Percentiles rank a stretch among this genome's conserved stretches.
Conservation (phyloP, 1,140 invertebrate genomes). For the Aphelenchoides besseyi region DNA sequence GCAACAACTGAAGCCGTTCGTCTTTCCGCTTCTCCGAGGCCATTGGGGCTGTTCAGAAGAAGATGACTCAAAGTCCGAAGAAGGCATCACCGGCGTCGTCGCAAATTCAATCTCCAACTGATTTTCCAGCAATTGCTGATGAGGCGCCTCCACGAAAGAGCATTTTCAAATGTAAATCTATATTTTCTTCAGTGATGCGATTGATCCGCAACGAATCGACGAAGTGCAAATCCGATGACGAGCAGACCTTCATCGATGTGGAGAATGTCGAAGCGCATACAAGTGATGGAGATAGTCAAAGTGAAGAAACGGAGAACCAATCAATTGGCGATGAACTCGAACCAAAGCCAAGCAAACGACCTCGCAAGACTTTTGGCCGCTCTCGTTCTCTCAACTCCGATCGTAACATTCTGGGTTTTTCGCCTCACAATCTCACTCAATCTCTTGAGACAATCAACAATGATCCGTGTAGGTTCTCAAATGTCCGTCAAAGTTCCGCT, state of each 20-base stretch:
- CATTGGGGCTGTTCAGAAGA: not conserved
- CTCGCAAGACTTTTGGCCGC: not conserved
- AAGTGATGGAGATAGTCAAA: not conserved
- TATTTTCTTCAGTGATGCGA: not conserved
- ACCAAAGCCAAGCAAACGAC: not conserved
- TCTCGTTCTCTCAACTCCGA: not conserved
- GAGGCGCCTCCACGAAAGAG: too few relatives aligned
- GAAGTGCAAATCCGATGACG: not conserved
- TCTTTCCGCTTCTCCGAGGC: not conserved
- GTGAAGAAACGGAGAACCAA: not conserved
- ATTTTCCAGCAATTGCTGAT: not conserved
- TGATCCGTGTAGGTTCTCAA: too few relatives aligned
- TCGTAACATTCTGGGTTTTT: not conserved
- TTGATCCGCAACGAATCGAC: not conserved
- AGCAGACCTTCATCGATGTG: not conserved
- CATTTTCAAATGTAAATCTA: too few relatives aligned
- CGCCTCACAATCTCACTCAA: not conserved
- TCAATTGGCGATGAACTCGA: not conserved
- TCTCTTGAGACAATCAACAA: not conserved
- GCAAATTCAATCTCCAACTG: not conserved
- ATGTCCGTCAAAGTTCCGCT: too few relatives aligned
- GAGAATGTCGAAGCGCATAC: not conserved
- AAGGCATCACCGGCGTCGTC: not conserved
- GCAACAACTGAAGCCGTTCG: not conserved
- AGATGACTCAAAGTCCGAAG: not conserved